These are phyloP conservation scores for Celastrina argiolus DNA, from an alignment of 2,888 invertebrate genomes.

Conservation along the genomic window DNA sequence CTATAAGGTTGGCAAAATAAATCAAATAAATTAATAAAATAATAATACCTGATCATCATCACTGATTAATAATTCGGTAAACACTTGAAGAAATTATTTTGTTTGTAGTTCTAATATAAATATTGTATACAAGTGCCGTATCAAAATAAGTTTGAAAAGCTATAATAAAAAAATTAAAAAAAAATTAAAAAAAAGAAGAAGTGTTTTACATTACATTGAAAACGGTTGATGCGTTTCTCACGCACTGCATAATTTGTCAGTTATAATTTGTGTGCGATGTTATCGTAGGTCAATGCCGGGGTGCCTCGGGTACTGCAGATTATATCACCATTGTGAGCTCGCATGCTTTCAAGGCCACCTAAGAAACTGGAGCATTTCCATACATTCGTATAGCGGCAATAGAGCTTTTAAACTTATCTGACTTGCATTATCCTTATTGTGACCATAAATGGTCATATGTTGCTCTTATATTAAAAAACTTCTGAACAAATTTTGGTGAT, in stretches of 20 bases:
- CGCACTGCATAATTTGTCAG: neutral
- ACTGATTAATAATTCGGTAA: no score
- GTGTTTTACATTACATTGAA: neutral
- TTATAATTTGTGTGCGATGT: neutral
- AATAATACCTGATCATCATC: no score
- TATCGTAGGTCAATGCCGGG: conserved; percentile 10
- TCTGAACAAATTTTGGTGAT: no score
- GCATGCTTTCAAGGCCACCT: conserved; percentile 54
- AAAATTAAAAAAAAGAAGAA: no score
- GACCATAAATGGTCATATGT: no score
- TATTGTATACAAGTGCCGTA: no score
- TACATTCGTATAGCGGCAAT: neutral
- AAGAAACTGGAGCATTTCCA: conserved; percentile 50
- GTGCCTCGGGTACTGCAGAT: conserved; percentile 22
- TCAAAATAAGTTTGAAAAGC: no score
- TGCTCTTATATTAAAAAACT: no score
- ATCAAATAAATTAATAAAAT: neutral
- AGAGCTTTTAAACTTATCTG: neutral
- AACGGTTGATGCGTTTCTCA: neutral
- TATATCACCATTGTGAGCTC: conserved; percentile 33
- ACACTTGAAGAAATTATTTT: no score
- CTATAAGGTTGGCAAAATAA: neutral
- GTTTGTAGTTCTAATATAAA: no score
- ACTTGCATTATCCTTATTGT: no score
- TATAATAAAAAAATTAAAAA: neutral